Evolutionary conservation across 2,113 vertebrate species (phyloP).

Genomic region (Chaenogobius annularis): DNA sequence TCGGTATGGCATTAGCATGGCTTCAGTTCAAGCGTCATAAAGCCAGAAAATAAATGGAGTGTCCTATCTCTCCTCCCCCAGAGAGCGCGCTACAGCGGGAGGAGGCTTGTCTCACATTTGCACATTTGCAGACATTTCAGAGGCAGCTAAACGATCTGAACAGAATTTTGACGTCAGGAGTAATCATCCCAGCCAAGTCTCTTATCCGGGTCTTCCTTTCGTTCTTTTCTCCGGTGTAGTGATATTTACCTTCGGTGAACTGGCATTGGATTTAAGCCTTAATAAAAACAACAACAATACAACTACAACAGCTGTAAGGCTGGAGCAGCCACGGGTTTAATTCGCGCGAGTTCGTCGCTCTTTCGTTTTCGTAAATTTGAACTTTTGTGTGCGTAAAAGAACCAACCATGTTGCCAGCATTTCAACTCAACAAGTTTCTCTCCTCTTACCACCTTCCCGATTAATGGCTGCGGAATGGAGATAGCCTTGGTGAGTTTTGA

Average conservation of each 20-base stretch:
- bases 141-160: slow-evolving; percentile 51
- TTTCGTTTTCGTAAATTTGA: not conserved
- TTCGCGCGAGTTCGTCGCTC: slow-evolving; percentile 29
- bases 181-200: slow-evolving; percentile 49
- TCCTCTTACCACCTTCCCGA: slow-evolving; percentile 34
- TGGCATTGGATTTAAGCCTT: slow-evolving; percentile 23
- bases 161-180: slow-evolving; percentile 76
- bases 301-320: slow-evolving; percentile 15
- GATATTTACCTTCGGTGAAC: slow-evolving; percentile 49
- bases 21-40: slow-evolving; percentile 15
- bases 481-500: slow-evolving; percentile 89
- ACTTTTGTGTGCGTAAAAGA: not conserved
- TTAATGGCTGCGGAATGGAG: slow-evolving; percentile 85
- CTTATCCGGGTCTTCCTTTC: slow-evolving; percentile 71
- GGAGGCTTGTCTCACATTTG: slow-evolving; percentile 39
- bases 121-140: slow-evolving; percentile 41
- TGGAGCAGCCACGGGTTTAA: slow-evolving; percentile 24
- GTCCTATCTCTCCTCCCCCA: slow-evolving; percentile 14
- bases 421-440: slow-evolving; percentile 59
- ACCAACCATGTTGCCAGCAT: slow-evolving; percentile 30
- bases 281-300: not conserved
- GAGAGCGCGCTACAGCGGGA: slow-evolving; percentile 7
- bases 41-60: slow-evolving; percentile 11
- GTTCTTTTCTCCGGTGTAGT: slow-evolving; percentile 41
- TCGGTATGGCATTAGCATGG: slow-evolving; percentile 4